Conservation (phyloP, 1,140 invertebrate species). For the Leguminivora glycinivorella region DNA sequence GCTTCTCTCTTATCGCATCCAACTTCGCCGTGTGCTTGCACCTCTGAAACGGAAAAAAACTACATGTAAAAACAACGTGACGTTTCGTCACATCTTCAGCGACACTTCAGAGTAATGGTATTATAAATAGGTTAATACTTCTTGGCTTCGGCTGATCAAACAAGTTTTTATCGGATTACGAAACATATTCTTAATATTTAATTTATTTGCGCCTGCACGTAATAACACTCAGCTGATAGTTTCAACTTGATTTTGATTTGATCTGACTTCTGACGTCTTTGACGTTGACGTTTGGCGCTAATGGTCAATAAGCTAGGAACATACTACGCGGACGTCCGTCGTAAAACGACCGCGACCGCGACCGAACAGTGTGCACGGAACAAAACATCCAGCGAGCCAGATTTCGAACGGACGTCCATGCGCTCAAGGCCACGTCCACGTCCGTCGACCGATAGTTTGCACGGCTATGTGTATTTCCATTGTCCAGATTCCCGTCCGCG, state of each 20-base stretch:
- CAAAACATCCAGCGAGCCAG: too few relatives aligned
- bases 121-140: slow-evolving; percentile 43
- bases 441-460: too few relatives aligned
- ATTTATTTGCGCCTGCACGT: slow-evolving; percentile 3
- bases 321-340: too few relatives aligned
- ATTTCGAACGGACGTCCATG: too few relatives aligned
- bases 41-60: slow-evolving; percentile 47
- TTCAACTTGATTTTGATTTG: background rate
- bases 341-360: too few relatives aligned
- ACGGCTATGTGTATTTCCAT: too few relatives aligned
- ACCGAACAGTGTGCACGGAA: too few relatives aligned
- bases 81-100: background rate
- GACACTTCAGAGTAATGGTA: background rate
- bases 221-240: slow-evolving; percentile 14
- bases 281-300: too few relatives aligned
- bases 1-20: slow-evolving; percentile 80
- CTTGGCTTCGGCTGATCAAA: slow-evolving; percentile 42
- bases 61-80: background rate
- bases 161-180: slow-evolving; percentile 49
- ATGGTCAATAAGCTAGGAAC: too few relatives aligned
- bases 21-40: slow-evolving; percentile 68
- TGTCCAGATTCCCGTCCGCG: too few relatives aligned
- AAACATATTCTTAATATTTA: slow-evolving; percentile 43
- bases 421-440: too few relatives aligned
- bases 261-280: too few relatives aligned